These are phyloP conservation scores for Notamacropus eugenii DNA, from an alignment of 2,797 vertebrate genomes.

Conservation along the genomic window DNA sequence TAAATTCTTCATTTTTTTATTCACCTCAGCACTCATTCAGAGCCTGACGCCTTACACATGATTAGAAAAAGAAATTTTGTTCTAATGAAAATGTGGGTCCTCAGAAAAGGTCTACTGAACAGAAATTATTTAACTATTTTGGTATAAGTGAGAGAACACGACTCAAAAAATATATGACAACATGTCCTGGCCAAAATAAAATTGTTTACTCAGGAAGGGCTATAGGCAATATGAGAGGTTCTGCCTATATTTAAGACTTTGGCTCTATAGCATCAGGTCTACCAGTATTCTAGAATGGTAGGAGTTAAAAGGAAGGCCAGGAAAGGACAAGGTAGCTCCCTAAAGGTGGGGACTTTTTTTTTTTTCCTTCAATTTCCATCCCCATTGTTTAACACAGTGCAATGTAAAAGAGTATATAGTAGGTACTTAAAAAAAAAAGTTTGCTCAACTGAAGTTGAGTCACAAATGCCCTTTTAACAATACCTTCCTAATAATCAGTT, in stretches of 20 bases:
- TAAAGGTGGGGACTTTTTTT: neutral
- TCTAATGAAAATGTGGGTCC: neutral
- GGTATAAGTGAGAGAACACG: neutral
- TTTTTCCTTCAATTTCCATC: neutral
- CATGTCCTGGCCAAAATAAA: neutral
- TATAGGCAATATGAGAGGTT: neutral
- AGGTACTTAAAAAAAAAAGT: neutral
- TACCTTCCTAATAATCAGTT: neutral
- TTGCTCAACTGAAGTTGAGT: neutral
- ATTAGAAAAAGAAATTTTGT: neutral
- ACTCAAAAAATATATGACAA: neutral
- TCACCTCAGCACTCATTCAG: neutral
- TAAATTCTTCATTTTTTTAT: neutral
- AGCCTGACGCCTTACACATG: neutral
- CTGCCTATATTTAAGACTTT: neutral
- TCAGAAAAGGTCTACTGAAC: neutral
- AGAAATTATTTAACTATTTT: neutral
- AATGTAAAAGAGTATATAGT: neutral
- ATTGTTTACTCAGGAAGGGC: neutral
- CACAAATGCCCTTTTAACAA: neutral
- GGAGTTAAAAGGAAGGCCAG: neutral
- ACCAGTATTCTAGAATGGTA: neutral
- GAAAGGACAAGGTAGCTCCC: neutral
- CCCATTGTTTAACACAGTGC: neutral
- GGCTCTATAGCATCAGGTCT: neutral